Evolutionary conservation across 2,113 vertebrate genomes (phyloP).

Genomic region (Colaptes auratus): DNA sequence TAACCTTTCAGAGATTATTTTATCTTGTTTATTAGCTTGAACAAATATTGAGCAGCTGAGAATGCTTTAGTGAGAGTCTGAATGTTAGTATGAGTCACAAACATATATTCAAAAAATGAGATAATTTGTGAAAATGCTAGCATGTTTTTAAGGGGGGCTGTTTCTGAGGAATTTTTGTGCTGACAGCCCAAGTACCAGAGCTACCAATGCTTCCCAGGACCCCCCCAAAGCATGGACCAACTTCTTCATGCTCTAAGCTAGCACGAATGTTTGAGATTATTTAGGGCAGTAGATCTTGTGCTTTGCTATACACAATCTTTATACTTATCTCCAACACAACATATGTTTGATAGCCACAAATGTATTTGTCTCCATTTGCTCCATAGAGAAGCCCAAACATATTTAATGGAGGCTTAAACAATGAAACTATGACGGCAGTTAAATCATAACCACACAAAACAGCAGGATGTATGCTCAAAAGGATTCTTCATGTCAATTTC

Average conservation of each 20-base stretch:
- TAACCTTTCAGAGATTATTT: neutral
- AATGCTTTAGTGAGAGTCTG: neutral
- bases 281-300: neutral
- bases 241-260: neutral
- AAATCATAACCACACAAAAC: conserved; percentile 15
- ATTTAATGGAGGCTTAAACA: conserved; percentile 1
- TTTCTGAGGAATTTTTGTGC: conserved; percentile 1
- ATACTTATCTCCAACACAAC: neutral
- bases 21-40: neutral
- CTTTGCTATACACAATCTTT: neutral
- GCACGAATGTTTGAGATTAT: neutral
- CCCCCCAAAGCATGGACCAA: neutral
- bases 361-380: neutral
- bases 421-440: neutral
- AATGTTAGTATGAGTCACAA: neutral
- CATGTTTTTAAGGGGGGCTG: neutral
- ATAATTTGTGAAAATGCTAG: conserved; percentile 5
- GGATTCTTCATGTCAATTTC: conserved; percentile 19
- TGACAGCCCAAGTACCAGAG: neutral
- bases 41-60: neutral
- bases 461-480: conserved; percentile 25
- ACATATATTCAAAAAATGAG: conserved; percentile 1
- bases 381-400: neutral
- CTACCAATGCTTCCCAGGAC: neutral
- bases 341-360: neutral